phyloP scores from a whole-genome alignment of 2,888 invertebrate genomes.

The Cryptus armator region DNA sequence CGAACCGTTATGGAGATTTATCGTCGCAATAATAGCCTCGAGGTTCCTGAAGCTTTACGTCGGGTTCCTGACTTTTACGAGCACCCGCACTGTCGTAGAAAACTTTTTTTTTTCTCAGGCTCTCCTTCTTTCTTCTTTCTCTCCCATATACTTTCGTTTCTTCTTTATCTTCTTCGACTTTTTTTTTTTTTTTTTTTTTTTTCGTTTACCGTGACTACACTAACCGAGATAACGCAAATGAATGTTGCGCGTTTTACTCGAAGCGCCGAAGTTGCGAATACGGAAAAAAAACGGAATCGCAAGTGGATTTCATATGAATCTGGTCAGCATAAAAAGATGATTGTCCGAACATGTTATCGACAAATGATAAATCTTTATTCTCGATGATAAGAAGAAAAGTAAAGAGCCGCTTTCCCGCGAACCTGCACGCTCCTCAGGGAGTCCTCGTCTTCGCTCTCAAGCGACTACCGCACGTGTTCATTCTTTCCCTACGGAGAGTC shows the following conservation, averaged over 20 bases:
- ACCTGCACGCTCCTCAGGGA: too few species aligned
- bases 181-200: neutral
- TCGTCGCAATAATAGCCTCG: conserved; percentile 54
- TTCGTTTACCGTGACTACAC: neutral
- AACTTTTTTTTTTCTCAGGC: conserved; percentile 38
- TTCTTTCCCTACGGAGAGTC: too few species aligned
- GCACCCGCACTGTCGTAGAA: conserved; percentile 38
- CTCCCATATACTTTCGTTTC: neutral
- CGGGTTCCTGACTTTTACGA: conserved; percentile 59
- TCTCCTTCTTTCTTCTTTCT: conserved; percentile 1
- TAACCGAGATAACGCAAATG: conserved; percentile 3
- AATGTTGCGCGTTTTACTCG: conserved; percentile 12
- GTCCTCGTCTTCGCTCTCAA: too few species aligned
- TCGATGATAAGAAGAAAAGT: too few species aligned
- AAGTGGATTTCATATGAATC: too few species aligned
- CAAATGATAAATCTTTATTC: too few species aligned
- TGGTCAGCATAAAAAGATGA: neutral
- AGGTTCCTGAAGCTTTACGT: conserved; percentile 30
- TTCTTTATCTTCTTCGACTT: conserved; percentile 9
- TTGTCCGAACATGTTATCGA: too few species aligned
- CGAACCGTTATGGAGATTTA: conserved; percentile 64
- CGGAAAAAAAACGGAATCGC: too few species aligned
- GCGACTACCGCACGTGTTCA: too few species aligned
- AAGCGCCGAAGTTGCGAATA: neutral
- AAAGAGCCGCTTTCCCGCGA: too few species aligned